Base-by-base conservation (phyloP, 2,113 vertebrate genomes). In the Oreamnos americanus region DNA sequence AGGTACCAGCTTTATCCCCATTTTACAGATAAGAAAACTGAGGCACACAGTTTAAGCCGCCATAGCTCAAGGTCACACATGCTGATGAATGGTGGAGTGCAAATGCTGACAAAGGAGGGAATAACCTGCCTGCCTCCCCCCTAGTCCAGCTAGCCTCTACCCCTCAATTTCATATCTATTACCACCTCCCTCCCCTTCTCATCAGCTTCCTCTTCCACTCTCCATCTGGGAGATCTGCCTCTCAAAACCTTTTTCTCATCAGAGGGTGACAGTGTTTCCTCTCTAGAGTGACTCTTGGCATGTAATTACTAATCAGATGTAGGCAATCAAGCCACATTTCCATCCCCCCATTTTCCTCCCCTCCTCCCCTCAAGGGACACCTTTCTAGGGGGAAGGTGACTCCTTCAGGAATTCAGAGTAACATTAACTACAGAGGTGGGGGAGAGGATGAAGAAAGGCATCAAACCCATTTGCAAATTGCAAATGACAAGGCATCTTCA, bases 231-330 rank as follows among this genome's bases (percentile, higher is more conserved):
- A 94, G 28, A 43, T 53, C 60, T 67, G 17, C 25, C 95, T 84
- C 82, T 94, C 86, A 3, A 30, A 95, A 0, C 81, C 90, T 74
- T 19, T 4, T 97, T 88, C 82, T 97, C 94, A 67, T 97, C 97
- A 39, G 87, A 2, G 79, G 82, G 76, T 57, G 97, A 96, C 33
- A 60, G 81, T 57, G 47, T 97, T 97, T 95, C 89, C 89, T 92
- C 5, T 28, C 92, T 49, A 93, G 62, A 96, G 89, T 2, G 5
- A 88, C 47, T 30, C 90, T 19, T 84, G 74, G 87, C 45, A 5
- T 87, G 67, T 98, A 98, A 99, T 99, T 99, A 98, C 98, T 99
- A 99, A 99, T 99, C 98, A 99, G 98, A 85, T 28, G 7, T 92
- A 97, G 96, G 98, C 98, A 99, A 98, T 99, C 99, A 99, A 90